Conservation (phyloP, 2,888 invertebrate species). For the Hemistola chrysoprasaria region DNA sequence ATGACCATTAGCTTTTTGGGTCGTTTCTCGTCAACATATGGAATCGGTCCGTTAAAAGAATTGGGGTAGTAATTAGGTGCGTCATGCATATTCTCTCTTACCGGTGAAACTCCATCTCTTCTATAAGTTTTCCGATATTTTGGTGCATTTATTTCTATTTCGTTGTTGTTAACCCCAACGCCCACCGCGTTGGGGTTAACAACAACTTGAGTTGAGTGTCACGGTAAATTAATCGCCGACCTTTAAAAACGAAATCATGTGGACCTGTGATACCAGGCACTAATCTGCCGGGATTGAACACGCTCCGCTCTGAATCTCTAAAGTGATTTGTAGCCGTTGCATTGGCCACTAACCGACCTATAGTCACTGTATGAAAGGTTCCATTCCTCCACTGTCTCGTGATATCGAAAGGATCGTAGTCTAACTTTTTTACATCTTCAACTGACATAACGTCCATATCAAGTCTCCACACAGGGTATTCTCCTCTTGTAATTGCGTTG, state of each 20-base stretch:
- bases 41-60: conserved; percentile 42
- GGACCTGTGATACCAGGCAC: conserved; percentile 75
- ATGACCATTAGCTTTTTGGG: conserved; percentile 31
- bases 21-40: conserved; percentile 36
- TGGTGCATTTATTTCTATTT: conserved; percentile 41
- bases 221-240: conserved; percentile 67
- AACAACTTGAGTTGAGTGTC: no score
- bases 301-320: conserved; percentile 74
- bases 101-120: conserved; percentile 41
- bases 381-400: conserved; percentile 66
- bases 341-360: conserved; percentile 73
- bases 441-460: conserved; percentile 65
- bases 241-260: conserved; percentile 77
- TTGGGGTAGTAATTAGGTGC: conserved; percentile 46
- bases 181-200: no score
- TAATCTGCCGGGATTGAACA: conserved; percentile 59
- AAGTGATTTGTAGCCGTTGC: conserved; percentile 74
- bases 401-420: conserved; percentile 71
- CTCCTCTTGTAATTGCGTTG: conserved; percentile 88
- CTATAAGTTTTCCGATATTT: conserved; percentile 35
- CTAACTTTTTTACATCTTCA: conserved; percentile 52
- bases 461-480: conserved; percentile 72
- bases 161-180: conserved; percentile 42
- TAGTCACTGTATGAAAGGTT: conserved; percentile 70
- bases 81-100: conserved; percentile 36